phyloP scores from a whole-genome alignment of 2,888 invertebrate genomes.

The Drosophila neonasuta region DNA sequence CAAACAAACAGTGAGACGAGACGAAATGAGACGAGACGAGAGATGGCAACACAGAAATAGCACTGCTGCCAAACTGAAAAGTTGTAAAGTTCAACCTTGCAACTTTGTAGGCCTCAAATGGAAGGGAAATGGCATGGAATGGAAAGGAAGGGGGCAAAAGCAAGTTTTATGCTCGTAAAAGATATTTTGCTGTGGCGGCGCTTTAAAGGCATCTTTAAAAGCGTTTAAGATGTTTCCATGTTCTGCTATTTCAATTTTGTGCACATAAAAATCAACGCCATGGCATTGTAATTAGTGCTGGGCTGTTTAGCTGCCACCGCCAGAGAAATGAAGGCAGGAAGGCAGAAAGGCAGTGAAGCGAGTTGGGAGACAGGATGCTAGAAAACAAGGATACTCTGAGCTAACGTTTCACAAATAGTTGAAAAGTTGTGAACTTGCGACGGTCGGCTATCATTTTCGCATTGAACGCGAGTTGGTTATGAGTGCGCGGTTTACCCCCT shows the following conservation, averaged over 20 bases:
- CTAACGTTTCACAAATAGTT: conserved; percentile 57
- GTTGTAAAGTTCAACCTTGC: conserved; percentile 70
- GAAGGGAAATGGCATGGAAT: conserved; percentile 8
- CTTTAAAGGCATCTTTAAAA: conserved; percentile 64
- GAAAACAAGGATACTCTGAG: conserved; percentile 9
- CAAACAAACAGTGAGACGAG: conserved; percentile 55
- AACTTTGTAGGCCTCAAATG: conserved; percentile 65
- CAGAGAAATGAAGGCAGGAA: background rate
- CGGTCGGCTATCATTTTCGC: conserved; percentile 73
- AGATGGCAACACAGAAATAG: conserved; percentile 46
- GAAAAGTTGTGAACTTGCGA: conserved; percentile 70
- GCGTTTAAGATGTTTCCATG: conserved; percentile 47
- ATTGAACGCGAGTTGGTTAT: conserved; percentile 63
- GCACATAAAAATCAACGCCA: conserved; percentile 71
- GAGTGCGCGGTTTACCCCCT: conserved; percentile 46
- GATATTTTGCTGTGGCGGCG: conserved; percentile 30
- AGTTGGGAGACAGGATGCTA: conserved; percentile 4
- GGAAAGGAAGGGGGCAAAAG: background rate
- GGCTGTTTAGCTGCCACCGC: conserved; percentile 44
- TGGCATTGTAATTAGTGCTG: conserved; percentile 67
- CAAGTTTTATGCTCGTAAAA: conserved; percentile 41
- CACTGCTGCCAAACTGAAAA: conserved; percentile 43
- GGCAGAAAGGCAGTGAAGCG: background rate
- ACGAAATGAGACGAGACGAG: conserved; percentile 8
- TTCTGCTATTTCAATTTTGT: conserved; percentile 67